These are phyloP conservation scores for Eristalis pertinax DNA, from an alignment of 2,888 invertebrate species.

Conservation along the genomic window DNA sequence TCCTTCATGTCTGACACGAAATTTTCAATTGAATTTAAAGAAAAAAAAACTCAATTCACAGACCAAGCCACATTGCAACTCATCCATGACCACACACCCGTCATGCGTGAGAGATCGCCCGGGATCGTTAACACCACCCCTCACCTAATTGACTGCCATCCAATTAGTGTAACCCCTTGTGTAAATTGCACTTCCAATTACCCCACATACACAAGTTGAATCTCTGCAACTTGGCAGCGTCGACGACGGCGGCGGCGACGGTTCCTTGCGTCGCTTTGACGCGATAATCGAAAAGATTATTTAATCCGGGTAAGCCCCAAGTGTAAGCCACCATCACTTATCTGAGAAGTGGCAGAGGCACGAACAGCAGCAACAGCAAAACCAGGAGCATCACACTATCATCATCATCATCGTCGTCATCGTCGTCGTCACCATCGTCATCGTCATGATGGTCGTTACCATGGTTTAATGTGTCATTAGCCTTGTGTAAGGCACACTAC, in stretches of 20 bases:
- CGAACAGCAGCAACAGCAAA: background rate
- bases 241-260: background rate
- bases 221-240: conserved; percentile 3
- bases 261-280: conserved; percentile 7
- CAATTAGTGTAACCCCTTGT: conserved; percentile 39
- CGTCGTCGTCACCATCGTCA: background rate
- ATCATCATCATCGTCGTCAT: background rate
- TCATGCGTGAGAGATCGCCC: background rate
- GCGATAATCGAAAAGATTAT: conserved; percentile 54
- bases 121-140: conserved; percentile 5
- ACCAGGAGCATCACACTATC: background rate
- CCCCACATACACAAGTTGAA: conserved; percentile 19
- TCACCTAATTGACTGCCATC: conserved; percentile 40
- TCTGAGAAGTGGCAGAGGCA: background rate
- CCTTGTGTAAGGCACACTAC: background rate
- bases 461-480: conserved; percentile 49
- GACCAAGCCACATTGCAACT: background rate
- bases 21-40: background rate
- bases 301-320: conserved; percentile 34
- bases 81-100: background rate
- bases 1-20: background rate
- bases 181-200: conserved; percentile 46
- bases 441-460: conserved; percentile 28
- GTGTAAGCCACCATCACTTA: conserved; percentile 14
- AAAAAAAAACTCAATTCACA: background rate